Base-by-base conservation (phyloP, 2,888 invertebrate genomes). In the Pheosia tremula region DNA sequence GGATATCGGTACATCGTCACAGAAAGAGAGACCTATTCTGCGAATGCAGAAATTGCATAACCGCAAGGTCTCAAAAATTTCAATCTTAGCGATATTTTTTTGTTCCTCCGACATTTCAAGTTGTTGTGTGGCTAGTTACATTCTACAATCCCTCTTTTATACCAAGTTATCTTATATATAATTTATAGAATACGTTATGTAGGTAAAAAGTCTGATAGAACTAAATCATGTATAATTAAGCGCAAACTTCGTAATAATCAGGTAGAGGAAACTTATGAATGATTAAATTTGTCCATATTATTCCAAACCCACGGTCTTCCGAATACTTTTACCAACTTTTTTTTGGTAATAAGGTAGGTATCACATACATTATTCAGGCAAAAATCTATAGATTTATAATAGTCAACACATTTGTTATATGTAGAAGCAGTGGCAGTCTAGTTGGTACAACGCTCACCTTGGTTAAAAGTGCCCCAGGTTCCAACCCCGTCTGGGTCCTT, bases 11-110 rank as follows among this genome's bases (percentile, higher is more conserved):
- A 74, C 62, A 5, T 82, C 78, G 36, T 85, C 84, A 58, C 82
- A 80, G 43, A 88, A 86, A 13, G 87, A 87, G 24, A 88, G 69
- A 0, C 87, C 88, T 47, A 88, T 71, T 61, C 75, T 71, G 24
- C 83, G 77, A 41, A 85, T 82, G 61, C 84, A 87, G 66, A 83
- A 84, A 65, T 86, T 85, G 55, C 84, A 85, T 45, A 86, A 67
- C 9, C 68, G 74, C 55, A 89, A 69, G 0, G 87, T 85, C 60
- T 78, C 77, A 38, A 76, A 68, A 57, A 88, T 86, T 77, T 89
- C 88, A 54, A 71, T 70, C n/a, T 63, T 68, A 37, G 84, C 81
- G 3, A 69, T 61, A 36, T 10, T 6, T 59, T 63, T 62, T 36
- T 71, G 59, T n/a, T 58, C 45, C 13, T 52, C 62, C 45, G 61